These are phyloP conservation scores for Scelioninae gen. 1 DNA, from an alignment of 2,888 invertebrate species.

Conservation along the genomic window DNA sequence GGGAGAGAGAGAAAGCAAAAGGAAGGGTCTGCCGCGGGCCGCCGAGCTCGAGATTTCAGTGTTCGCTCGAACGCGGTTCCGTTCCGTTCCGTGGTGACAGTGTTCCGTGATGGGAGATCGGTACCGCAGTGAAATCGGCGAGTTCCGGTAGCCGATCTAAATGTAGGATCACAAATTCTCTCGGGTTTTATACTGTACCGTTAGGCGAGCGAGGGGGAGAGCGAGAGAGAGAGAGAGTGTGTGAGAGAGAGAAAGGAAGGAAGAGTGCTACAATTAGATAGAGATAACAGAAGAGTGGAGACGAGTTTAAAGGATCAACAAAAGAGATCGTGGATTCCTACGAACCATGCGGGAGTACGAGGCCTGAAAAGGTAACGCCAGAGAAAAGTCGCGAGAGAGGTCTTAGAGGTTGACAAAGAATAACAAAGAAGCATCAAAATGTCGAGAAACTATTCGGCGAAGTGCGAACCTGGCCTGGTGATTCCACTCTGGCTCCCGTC, in stretches of 20 bases:
- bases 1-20: constrained; percentile 62
- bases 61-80: constrained; percentile 82
- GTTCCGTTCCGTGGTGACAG: constrained; percentile 76
- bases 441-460: constrained; percentile 80
- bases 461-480: constrained; percentile 93
- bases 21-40: constrained; percentile 72
- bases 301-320: background rate
- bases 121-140: constrained; percentile 74
- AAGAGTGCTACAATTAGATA: constrained; percentile 7
- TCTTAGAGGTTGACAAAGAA: background rate
- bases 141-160: constrained; percentile 76
- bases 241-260: constrained; percentile 6
- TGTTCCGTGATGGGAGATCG: constrained; percentile 79
- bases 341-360: constrained; percentile 32
- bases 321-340: constrained; percentile 6
- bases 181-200: constrained; percentile 49
- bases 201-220: constrained; percentile 39
- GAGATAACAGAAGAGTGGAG: background rate
- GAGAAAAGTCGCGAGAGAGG: constrained; percentile 7
- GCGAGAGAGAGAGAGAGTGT: constrained; percentile 16
- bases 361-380: background rate
- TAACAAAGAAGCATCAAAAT: constrained; percentile 71
- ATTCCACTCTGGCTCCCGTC: constrained; percentile 95
- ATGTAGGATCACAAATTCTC: constrained; percentile 55
- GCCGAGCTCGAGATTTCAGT: constrained; percentile 78